Percentiles rank a stretch among this genome's conserved stretches.
Conservation (phyloP, 2,113 vertebrate genomes). For the Nothobranchius furzeri region DNA sequence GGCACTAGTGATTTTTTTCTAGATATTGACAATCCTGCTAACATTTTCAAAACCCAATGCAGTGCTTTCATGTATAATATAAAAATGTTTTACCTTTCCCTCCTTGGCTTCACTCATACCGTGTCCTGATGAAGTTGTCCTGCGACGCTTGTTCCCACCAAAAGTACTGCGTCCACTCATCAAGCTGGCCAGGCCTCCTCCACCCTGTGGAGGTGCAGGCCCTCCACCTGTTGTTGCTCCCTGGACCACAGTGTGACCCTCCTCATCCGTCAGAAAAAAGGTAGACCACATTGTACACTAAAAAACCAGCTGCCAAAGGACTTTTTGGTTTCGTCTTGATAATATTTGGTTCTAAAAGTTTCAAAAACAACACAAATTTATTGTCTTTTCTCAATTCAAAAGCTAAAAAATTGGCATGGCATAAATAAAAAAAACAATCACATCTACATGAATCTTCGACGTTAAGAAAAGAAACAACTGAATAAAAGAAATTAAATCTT, state of each 20-base stretch:
- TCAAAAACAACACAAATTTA: background rate
- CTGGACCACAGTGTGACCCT: conserved; percentile 44
- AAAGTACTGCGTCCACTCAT: conserved; percentile 59
- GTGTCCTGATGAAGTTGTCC: conserved; percentile 43
- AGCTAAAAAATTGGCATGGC: background rate
- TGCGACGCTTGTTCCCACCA: conserved; percentile 65
- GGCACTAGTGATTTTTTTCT: background rate
- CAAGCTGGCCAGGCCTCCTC: conserved; percentile 44
- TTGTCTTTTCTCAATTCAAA: conserved; percentile 10
- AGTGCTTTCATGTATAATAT: too few species aligned
- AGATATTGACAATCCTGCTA: background rate
- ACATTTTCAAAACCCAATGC: too few species aligned
- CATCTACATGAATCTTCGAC: background rate
- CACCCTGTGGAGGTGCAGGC: conserved; percentile 21
- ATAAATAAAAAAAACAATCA: background rate
- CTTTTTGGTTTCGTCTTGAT: background rate
- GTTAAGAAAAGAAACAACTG: background rate
- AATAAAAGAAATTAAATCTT: background rate
- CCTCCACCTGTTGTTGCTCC: conserved; percentile 7
- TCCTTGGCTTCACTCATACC: conserved; percentile 79
- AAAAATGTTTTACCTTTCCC: conserved; percentile 71
- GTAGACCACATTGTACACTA: conserved; percentile 84
- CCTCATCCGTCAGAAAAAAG: conserved; percentile 84
- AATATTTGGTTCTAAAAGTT: too few species aligned
- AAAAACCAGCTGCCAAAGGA: background rate